Base-by-base conservation (phyloP, 2,888 invertebrate genomes). In the Sarcophaga rosellei region DNA sequence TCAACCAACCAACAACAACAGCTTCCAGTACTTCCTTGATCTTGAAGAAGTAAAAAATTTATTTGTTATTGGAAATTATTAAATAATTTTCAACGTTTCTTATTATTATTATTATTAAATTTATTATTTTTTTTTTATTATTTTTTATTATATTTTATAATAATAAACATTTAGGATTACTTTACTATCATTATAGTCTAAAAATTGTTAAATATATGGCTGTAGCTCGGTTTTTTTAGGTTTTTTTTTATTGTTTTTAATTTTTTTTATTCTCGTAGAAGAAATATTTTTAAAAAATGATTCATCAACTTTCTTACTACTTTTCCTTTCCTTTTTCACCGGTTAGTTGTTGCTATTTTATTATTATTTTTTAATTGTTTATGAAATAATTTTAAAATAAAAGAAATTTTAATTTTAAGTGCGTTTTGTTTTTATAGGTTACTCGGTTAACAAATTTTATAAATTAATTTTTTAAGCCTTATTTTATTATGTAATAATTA, bases 101-200 rank as follows among this genome's bases (percentile, higher is more conserved):
- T 65, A 72, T 72, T 75, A 68, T 25, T 62, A 66, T 25, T 62
- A 20, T 69, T 74, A 45, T 69, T 20, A 21, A 76, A 59, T 75
- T 75, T 75, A 75, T 59, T 79, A 69, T 25, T 74, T 65, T 79
- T 57, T 68, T 61, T 69, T 78, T 82, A 63, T 83, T 84, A 69
- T n/a, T 69, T 66, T 12, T 53, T 61, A 61, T 61, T 65, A 35
- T 35, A 6, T 57, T 76, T 10, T 68, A 68, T n/a, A 70, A 66
- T 65, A 25, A 59, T 35, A 35, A 35, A 35, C 5, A 1, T 25
- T 35, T 35, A 35, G 35, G 35, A 35, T 35, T 35, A 35, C 35
- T 35, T 35, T 35, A 35, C 35, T 35, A 35, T 35, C 35, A 10
- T 35, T 4, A 35, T 8, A 8, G 35, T 35, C 10, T 8, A 35